These are phyloP conservation scores for Pithys albifrons DNA, from an alignment of 2,113 vertebrate genomes.

Conservation along the genomic window DNA sequence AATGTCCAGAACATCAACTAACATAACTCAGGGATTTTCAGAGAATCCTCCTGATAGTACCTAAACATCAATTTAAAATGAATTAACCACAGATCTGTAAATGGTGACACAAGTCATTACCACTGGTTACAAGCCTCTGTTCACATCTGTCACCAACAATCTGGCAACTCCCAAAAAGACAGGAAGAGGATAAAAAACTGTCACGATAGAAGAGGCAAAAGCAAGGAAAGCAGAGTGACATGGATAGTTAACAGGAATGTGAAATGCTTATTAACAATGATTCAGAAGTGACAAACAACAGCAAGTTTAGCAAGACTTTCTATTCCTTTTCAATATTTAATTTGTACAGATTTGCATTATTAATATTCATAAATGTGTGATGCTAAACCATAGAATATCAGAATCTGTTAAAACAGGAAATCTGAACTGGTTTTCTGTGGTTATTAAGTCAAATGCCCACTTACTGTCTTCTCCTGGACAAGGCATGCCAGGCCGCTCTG, in stretches of 20 bases:
- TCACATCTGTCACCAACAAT: neutral
- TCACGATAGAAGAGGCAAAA: neutral
- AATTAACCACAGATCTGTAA: neutral
- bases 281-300: conserved; percentile 28
- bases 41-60: neutral
- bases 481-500: conserved; percentile 96
- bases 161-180: neutral
- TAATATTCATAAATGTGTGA: neutral
- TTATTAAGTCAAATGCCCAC: conserved; percentile 56
- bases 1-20: neutral
- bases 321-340: neutral
- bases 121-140: neutral
- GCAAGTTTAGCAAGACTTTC: neutral
- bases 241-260: conserved; percentile 4
- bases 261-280: conserved; percentile 51
- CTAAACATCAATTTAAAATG: neutral
- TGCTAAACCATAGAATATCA: neutral
- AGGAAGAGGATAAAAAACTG: neutral
- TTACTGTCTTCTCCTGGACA: conserved; percentile 98
- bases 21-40: neutral
- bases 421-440: neutral
- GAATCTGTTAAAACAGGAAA: neutral
- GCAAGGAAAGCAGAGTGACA: conserved; percentile 38
- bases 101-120: neutral
- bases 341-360: neutral